A percentile compares a stretch with the other conserved stretches of the same genome.
These are phyloP conservation scores for Aspidoscelis tigris DNA, from an alignment of 2,113 vertebrate species.

Conservation along the genomic window DNA sequence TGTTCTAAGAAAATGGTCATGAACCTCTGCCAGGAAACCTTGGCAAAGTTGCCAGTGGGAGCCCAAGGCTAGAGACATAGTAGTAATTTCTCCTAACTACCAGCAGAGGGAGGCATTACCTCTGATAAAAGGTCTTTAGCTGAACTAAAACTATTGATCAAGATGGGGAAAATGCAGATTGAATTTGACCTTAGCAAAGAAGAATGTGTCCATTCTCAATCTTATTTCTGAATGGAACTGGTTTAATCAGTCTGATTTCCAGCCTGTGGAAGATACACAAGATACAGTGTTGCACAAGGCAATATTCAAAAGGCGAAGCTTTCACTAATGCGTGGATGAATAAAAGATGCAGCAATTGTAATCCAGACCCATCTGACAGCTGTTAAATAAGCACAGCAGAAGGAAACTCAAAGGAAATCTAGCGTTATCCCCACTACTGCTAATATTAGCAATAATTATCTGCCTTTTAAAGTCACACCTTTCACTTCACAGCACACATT, in stretches of 20 bases:
- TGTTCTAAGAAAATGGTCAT: no score
- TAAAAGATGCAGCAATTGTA: not conserved
- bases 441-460: no score
- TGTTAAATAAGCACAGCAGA: not conserved
- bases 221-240: not conserved
- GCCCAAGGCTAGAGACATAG: no score
- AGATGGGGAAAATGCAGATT: not conserved
- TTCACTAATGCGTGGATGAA: not conserved
- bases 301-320: not conserved
- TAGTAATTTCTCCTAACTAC: not conserved
- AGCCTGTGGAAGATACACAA: not conserved
- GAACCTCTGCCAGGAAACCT: not conserved
- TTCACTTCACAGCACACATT: not conserved
- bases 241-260: not conserved
- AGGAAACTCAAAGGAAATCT: not conserved
- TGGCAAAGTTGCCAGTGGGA: not conserved
- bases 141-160: no score
- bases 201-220: not conserved
- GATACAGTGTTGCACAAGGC: not conserved
- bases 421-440: no score
- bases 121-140: not conserved
- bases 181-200: not conserved
- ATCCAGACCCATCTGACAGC: not conserved
- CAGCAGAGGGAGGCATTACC: constrained; percentile 11
- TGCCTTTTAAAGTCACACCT: no score